phyloP scores from a whole-genome alignment of 2,888 invertebrate genomes.

The Eristalis arbustorum region DNA sequence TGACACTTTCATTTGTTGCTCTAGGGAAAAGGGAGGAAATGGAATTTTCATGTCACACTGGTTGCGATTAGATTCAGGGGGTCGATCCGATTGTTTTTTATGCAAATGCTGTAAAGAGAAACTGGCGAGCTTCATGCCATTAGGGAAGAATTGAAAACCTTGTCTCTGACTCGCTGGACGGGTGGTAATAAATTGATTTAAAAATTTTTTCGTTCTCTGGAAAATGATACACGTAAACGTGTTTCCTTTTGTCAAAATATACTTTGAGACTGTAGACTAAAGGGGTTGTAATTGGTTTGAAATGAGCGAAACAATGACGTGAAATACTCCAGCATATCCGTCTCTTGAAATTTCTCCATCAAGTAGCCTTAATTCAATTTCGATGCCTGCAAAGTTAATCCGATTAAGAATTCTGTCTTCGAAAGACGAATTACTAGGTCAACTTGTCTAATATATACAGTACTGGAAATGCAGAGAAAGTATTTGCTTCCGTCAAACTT shows the following conservation, averaged over 20 bases:
- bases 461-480: no score
- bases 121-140: constrained; percentile 6
- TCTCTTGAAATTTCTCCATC: no score
- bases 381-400: background rate
- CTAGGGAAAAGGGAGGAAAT: constrained; percentile 45
- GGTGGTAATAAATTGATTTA: background rate
- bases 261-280: background rate
- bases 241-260: background rate
- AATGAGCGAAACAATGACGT: background rate
- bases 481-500: no score
- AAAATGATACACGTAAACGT: background rate
- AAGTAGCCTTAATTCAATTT: background rate
- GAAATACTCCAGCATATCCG: no score
- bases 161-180: background rate
- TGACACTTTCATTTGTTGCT: constrained; percentile 63
- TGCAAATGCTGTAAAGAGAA: constrained; percentile 27
- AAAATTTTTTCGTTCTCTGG: background rate
- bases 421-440: no score
- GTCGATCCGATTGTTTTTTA: background rate
- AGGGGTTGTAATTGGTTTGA: background rate
- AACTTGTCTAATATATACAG: no score
- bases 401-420: background rate
- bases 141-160: constrained; percentile 16
- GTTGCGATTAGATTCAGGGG: constrained; percentile 43
- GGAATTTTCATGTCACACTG: constrained; percentile 60